phyloP scores from a whole-genome alignment of 2,113 vertebrate genomes.

The Steatornis caripensis region DNA sequence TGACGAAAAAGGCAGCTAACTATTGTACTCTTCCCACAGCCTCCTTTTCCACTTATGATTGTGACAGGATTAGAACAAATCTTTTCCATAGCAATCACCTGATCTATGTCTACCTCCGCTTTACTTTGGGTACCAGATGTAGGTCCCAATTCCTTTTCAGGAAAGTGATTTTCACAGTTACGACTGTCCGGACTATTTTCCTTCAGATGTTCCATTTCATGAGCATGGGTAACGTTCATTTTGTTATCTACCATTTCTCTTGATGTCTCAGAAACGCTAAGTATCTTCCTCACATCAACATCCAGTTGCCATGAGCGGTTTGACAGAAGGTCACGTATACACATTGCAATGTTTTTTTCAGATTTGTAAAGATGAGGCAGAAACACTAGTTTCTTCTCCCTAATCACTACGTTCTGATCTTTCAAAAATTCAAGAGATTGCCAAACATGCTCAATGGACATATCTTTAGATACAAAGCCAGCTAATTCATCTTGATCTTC shows the following conservation, averaged over 20 bases:
- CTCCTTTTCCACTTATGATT: slow-evolving; percentile 84
- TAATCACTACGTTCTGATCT: slow-evolving; percentile 60
- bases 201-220: not conserved
- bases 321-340: slow-evolving; percentile 52
- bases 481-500: slow-evolving; percentile 64
- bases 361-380: slow-evolving; percentile 69
- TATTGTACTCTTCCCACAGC: slow-evolving; percentile 85
- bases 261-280: not conserved
- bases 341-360: slow-evolving; percentile 73
- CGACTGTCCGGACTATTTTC: not conserved
- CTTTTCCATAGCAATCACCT: slow-evolving; percentile 74
- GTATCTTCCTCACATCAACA: slow-evolving; percentile 66
- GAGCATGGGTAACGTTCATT: not conserved
- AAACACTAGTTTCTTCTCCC: slow-evolving; percentile 63
- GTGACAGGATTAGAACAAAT: slow-evolving; percentile 82
- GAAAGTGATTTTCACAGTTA: not conserved
- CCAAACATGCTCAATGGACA: slow-evolving; percentile 62
- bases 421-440: slow-evolving; percentile 77
- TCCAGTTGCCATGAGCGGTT: slow-evolving; percentile 57
- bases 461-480: not conserved
- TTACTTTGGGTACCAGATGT: not conserved
- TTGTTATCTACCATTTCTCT: not conserved
- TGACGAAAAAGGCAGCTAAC: slow-evolving; percentile 76
- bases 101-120: slow-evolving; percentile 70
- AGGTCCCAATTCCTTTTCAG: not conserved